Evolutionary conservation across 2,113 vertebrate genomes (phyloP), one percentile per base, ranked within the genome.

Genomic region (Trinectes maculatus): DNA sequence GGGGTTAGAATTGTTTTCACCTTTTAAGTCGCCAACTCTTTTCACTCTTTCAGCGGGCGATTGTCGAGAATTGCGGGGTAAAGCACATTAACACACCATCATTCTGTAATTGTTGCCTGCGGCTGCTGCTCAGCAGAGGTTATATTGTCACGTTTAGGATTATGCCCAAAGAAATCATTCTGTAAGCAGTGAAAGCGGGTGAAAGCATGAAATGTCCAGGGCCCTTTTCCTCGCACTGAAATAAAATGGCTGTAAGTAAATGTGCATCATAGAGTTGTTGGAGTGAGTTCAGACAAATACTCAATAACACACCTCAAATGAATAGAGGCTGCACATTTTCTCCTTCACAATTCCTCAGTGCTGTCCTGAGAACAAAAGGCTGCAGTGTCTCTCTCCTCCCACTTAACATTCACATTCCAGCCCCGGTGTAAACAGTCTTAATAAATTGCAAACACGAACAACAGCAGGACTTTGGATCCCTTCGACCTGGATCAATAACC

Each of bases 401-500:
- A 8, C 15, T 54, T 56, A 52, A 46, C 61, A 72, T 72, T 72
- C 68, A 40, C 58, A 69, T 47, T 77, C 65, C 40, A 44, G 3
- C 46, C 62, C 46, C 21, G 58, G 54, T 29, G 58, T 53, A 26
- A 60, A 62, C 43, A n/a, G 43, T 21, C 62, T 77, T 55, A 66
- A 80, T 55, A 76, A 42, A 49, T 70, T 9, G 8, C 64, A 37
- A 40, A 71, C 64, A 43, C 29, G 12, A 74, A 54, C 61, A 60
- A 31, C 69, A 53, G 54, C 59, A 69, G 62, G 37, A 31, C 71
- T 57, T 7, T 19, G 40, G 12, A n/a, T 52, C 39, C 34, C 16
- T 34, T 44, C 1, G 55, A 49, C 53, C 57, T 3, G 52, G 61
- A 82, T 87, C 80, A 39, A 84, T 87, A 75, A 34, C 19, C 31